Base-by-base conservation (phyloP, 2,888 invertebrate genomes). In the Hypomecis atomaria region DNA sequence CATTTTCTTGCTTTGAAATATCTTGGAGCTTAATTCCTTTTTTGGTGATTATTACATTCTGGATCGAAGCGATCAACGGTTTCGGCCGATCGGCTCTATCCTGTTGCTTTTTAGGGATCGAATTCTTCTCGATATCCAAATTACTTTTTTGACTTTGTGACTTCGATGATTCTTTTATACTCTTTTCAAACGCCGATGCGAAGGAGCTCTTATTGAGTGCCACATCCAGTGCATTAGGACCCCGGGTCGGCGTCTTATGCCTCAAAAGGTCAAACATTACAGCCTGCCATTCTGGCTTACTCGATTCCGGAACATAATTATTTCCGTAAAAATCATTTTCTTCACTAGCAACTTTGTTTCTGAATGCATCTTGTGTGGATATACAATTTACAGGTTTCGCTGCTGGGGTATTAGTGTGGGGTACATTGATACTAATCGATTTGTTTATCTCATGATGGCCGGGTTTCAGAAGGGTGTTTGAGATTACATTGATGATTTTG, bases 191-290 rank as follows among this genome's bases (percentile, higher is more conserved):
- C 8, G 71, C 65, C 62, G 77, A 77, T 59, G 38, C 74, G 66
- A 79, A 80, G 0, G 78, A 72, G 59, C 79, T 81, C 71, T 83
- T 88, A 42, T 85, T 86, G 33, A 89, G 72, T 11, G 82, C 78
- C 68, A 89, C 78, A 53, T 89, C 86, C 4, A 89, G 76, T 0
- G 89, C 89, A 59, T 85, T 87, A 0, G 86, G 87, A 0, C 87
- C 88, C 67, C 89, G 81, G 44, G 78, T 82, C 0, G 89, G 89
- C 4, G 92, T 92, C 69, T 89, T 92, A 47, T 87, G 88, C 59
- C 88, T 82, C 54, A 82, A 72, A 57, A 92, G 69, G 50, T 82
- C 88, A 67, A 88, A 79, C 82, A 92, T 82, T 6, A 92, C 92
- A 52, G 77, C 80, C 68, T 85, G 79, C 91, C 91, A 91, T 69